Conservation (phyloP, 2,888 invertebrate species). For the Acanthosoma haemorrhoidale region DNA sequence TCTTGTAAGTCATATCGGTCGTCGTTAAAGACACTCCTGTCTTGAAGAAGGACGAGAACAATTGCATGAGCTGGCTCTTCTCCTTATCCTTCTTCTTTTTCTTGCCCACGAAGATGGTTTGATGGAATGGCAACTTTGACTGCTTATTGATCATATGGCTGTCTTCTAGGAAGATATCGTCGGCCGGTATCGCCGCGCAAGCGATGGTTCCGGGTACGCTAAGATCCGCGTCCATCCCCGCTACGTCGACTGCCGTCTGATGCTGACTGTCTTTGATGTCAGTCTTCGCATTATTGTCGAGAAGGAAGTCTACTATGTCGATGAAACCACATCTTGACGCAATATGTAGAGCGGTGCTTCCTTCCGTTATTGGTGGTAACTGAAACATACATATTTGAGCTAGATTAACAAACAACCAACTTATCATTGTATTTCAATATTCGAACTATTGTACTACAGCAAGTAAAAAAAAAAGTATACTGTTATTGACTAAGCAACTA, state of each 20-base stretch:
- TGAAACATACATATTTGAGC: background rate
- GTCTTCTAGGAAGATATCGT: constrained; percentile 42
- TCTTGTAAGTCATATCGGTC: background rate
- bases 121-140: no score
- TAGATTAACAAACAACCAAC: background rate
- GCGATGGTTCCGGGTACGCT: background rate
- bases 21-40: background rate
- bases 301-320: constrained; percentile 51
- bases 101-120: constrained; percentile 51
- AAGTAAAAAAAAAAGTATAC: no score
- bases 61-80: background rate
- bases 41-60: background rate
- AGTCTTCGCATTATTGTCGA: constrained; percentile 52
- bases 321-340: constrained; percentile 52
- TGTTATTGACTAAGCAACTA: no score
- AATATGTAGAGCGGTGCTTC: constrained; percentile 59
- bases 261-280: constrained; percentile 49
- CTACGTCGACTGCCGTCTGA: constrained; percentile 52
- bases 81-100: constrained; percentile 47
- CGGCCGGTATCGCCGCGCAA: background rate
- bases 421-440: background rate
- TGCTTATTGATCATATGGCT: no score
- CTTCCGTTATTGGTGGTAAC: constrained; percentile 46
- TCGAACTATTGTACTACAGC: no score
- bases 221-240: constrained; percentile 45